A percentile compares a stretch with the other conserved stretches of the same genome.
phyloP scores from a whole-genome alignment of 2,888 invertebrate genomes.

The Acanthosoma haemorrhoidale region DNA sequence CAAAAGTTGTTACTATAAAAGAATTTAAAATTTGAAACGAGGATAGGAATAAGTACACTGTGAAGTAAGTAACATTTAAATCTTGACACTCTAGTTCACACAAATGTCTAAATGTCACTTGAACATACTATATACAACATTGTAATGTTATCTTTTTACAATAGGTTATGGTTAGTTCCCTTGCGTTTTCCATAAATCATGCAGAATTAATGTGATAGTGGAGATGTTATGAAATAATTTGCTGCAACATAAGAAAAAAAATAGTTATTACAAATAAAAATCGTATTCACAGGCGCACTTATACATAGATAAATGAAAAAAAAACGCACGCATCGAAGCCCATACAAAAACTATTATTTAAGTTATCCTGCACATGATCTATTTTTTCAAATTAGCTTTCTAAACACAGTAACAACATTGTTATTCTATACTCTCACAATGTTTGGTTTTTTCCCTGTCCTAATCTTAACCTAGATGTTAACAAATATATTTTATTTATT shows the following conservation, averaged over 20 bases:
- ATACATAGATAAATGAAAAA: too few species aligned
- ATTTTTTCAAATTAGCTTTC: not conserved
- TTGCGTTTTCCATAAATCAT: not conserved
- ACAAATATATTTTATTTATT: not conserved
- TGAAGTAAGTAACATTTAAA: not conserved
- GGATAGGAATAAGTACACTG: not conserved
- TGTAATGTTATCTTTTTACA: not conserved
- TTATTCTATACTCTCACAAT: not conserved
- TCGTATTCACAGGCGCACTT: not conserved
- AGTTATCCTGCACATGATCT: not conserved
- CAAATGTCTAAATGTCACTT: not conserved
- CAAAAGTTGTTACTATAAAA: slow-evolving; percentile 15
- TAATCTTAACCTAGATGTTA: not conserved
- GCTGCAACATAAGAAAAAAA: not conserved
- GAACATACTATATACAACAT: not conserved
- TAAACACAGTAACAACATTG: not conserved
- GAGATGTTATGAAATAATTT: not conserved
- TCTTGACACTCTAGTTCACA: not conserved
- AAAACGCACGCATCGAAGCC: not conserved
- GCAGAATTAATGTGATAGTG: not conserved
- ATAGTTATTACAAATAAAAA: too few species aligned
- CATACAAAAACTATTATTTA: not conserved
- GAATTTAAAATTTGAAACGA: not conserved
- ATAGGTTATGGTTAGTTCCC: not conserved
- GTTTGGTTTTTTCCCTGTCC: not conserved